A percentile compares a stretch with the other conserved stretches of the same genome.
Conservation (phyloP, 2,888 invertebrate genomes). For the Ypsolopha scabrella region DNA sequence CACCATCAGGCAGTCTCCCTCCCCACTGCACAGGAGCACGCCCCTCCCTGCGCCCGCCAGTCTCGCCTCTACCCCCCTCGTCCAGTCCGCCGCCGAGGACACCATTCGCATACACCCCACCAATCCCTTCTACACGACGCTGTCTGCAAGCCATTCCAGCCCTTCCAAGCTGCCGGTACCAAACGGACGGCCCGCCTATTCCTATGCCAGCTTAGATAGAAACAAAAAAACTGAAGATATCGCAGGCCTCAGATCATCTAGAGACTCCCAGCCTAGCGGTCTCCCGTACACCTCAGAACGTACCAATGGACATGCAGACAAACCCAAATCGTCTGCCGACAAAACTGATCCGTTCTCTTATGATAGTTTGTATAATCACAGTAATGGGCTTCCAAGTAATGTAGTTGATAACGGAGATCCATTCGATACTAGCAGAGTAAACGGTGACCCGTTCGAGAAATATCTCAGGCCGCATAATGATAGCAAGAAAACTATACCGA, state of each 20-base stretch:
- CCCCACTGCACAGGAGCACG: conserved; percentile 31
- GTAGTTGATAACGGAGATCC: conserved; percentile 35
- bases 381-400: conserved; percentile 28
- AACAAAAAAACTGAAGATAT: conserved; percentile 11
- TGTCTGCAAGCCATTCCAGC: conserved; percentile 50
- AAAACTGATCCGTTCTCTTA: conserved; percentile 24
- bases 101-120: conserved; percentile 54
- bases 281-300: too few species aligned
- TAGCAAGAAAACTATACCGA: conserved; percentile 31
- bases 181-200: conserved; percentile 38
- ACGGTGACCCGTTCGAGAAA: conserved; percentile 50
- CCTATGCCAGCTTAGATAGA: conserved; percentile 48
- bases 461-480: conserved; percentile 32
- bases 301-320: not conserved
- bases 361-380: conserved; percentile 24
- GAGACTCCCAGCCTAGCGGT: too few species aligned
- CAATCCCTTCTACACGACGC: conserved; percentile 61
- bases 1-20: conserved; percentile 45
- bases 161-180: conserved; percentile 57
- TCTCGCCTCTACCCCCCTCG: conserved; percentile 45
- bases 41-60: conserved; percentile 33
- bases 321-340: conserved; percentile 18
- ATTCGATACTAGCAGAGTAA: conserved; percentile 38
- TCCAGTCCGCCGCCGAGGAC: conserved; percentile 29
- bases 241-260: not conserved